Base-by-base conservation (phyloP, 2,888 invertebrate species). In the Stomorhina lunata region DNA sequence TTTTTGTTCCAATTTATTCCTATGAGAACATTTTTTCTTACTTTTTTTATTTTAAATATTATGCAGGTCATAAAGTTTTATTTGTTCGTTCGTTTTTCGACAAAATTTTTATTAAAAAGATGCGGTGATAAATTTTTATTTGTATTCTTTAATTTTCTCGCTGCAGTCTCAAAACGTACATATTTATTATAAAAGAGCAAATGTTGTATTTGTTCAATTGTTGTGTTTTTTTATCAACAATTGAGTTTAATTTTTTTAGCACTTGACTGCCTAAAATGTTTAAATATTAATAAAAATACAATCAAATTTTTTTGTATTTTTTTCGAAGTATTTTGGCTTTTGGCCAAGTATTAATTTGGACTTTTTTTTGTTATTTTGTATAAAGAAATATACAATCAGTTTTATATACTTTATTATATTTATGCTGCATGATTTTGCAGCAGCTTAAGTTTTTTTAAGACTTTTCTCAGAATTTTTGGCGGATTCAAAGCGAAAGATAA, bases 211-310 rank as follows among this genome's bases (percentile, higher is more conserved):
- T 17, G 10, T 73, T 40, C 3, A 75, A 22, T 15, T n/a, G n/a
- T 45, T 66, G 66, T 66, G 27, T 15, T 29, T 53, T 63, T 72
- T 32, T 43, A 43, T 65, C n/a, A n/a, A n/a, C n/a, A n/a, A n/a
- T 73, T 53, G 53, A 63, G 65, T 75, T 55, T 43, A 20, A 59
- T 68, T 76, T 12, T 45, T 57, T 48, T 40, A 57, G 50, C 59
- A 76, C 40, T 77, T 32, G 77, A 61, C 68, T 77, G 77, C 61
- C 50, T 61, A 32, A 69, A 68, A 61, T 68, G 68, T 61, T 69
- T 68, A 50, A 69, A 50, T 40, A 48, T 37, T 48, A 57, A 34
- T 53, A n/a, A 22, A 43, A 55, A 53, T 7, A 12, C 2, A 32
- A 55, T 32, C 43, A 34, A 34, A 45, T 43, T 27, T 53, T 32